These are phyloP conservation scores for Ostrea denselamellosa DNA, from an alignment of 1,140 invertebrate species.

Conservation along the genomic window DNA sequence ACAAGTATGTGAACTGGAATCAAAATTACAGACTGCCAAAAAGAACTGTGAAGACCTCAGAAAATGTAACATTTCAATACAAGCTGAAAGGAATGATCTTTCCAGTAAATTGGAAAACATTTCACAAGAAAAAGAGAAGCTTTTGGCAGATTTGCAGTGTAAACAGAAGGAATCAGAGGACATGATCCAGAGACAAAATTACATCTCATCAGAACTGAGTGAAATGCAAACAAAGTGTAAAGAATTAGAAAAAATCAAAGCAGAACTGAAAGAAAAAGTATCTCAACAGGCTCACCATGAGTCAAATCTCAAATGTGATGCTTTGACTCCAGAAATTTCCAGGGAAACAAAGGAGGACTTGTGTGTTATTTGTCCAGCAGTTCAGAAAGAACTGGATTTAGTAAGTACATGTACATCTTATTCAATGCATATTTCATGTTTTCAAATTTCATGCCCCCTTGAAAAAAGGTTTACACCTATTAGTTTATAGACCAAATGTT, in stretches of 20 bases:
- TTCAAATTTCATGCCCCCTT: too few relatives aligned
- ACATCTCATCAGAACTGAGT: background rate
- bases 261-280: slow-evolving; percentile 49
- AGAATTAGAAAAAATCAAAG: background rate
- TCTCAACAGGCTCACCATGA: background rate
- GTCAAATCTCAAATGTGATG: background rate
- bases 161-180: background rate
- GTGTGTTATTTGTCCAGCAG: background rate
- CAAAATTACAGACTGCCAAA: background rate
- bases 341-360: background rate
- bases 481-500: too few relatives aligned
- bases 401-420: background rate
- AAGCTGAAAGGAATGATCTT: slow-evolving; percentile 41
- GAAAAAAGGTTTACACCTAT: too few relatives aligned
- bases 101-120: slow-evolving; percentile 35
- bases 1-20: background rate
- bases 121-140: slow-evolving; percentile 44
- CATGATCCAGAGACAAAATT: slow-evolving; percentile 27
- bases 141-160: background rate
- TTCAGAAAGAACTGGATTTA: slow-evolving; percentile 8
- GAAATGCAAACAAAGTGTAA: slow-evolving; percentile 14
- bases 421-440: too few relatives aligned
- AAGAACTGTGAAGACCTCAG: background rate
- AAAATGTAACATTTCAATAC: slow-evolving; percentile 7
- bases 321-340: background rate